Evolutionary conservation across 2,888 invertebrate species (phyloP).

Genomic region (Mesochorus sp.): DNA sequence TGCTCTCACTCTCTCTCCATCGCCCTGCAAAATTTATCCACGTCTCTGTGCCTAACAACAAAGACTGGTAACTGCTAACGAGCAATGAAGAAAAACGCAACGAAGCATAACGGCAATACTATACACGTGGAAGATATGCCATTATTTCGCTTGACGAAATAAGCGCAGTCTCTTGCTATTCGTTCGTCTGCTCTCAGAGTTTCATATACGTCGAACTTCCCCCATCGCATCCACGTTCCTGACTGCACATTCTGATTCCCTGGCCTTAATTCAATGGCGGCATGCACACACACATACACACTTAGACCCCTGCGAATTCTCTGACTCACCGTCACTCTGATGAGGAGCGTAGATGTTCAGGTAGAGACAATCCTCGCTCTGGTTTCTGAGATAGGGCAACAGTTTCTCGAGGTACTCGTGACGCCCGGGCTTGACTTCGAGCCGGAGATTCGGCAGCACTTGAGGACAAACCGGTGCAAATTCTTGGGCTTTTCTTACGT

Average conservation of each 20-base stretch:
- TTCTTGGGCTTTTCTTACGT: slow-evolving; percentile 86
- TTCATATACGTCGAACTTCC: not conserved
- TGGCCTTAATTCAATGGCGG: slow-evolving; percentile 37
- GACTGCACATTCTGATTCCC: slow-evolving; percentile 35
- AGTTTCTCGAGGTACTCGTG: slow-evolving; percentile 89
- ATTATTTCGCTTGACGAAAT: slow-evolving; percentile 4
- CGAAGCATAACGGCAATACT: not conserved
- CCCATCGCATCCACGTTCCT: not conserved
- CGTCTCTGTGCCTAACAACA: not conserved
- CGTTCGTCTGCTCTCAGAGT: not conserved
- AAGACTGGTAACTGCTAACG: too few species aligned
- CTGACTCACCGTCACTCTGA: slow-evolving; percentile 86
- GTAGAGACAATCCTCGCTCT: slow-evolving; percentile 94
- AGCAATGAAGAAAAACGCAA: not conserved
- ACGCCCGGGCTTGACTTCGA: slow-evolving; percentile 85
- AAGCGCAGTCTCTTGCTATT: not conserved
- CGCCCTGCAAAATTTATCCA: not conserved
- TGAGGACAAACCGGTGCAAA: slow-evolving; percentile 95
- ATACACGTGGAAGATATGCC: not conserved
- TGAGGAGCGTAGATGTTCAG: slow-evolving; percentile 96
- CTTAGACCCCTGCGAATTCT: slow-evolving; percentile 29
- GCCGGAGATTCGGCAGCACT: slow-evolving; percentile 87
- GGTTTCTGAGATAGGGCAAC: slow-evolving; percentile 87
- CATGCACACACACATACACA: too few species aligned
- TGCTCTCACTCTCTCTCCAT: too few species aligned